These are phyloP conservation scores for Drosophila formosana DNA, from an alignment of 2,888 invertebrate species.

Conservation along the genomic window DNA sequence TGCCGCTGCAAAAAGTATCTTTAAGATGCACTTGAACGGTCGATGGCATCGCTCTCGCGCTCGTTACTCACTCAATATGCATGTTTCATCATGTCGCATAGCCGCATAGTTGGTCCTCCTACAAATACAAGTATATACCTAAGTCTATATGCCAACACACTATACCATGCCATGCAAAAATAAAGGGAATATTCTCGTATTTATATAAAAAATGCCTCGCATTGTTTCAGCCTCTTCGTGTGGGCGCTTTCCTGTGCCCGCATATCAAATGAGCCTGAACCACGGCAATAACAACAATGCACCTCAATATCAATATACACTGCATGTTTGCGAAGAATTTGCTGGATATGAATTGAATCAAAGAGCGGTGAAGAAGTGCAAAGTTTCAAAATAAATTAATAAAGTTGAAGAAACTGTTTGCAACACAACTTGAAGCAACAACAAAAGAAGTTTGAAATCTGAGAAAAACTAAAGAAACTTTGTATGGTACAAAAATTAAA, in stretches of 20 bases:
- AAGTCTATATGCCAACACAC: background rate
- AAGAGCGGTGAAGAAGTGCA: background rate
- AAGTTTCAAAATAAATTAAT: no score
- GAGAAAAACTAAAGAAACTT: no score
- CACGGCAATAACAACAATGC: constrained; percentile 24
- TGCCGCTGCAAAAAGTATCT: constrained; percentile 74
- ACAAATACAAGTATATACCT: background rate
- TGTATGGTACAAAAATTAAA: no score
- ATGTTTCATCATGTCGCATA: constrained; percentile 38
- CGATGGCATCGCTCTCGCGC: constrained; percentile 57
- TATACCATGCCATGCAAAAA: background rate
- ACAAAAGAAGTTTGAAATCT: no score
- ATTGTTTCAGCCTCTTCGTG: constrained; percentile 72
- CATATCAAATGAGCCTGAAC: constrained; percentile 73
- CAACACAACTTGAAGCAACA: no score
- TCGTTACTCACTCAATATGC: constrained; percentile 66
- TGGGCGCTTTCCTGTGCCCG: constrained; percentile 74
- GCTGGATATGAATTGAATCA: background rate
- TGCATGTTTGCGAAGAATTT: constrained; percentile 30
- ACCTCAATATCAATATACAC: constrained; percentile 69
- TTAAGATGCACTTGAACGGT: constrained; percentile 81
- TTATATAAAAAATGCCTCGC: constrained; percentile 66
- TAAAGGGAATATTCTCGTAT: constrained; percentile 2
- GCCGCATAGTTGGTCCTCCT: constrained; percentile 11
- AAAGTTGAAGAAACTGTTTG: no score